Base-by-base conservation (phyloP, 2,888 invertebrate species). In the Pristionchus fissidentatus region DNA sequence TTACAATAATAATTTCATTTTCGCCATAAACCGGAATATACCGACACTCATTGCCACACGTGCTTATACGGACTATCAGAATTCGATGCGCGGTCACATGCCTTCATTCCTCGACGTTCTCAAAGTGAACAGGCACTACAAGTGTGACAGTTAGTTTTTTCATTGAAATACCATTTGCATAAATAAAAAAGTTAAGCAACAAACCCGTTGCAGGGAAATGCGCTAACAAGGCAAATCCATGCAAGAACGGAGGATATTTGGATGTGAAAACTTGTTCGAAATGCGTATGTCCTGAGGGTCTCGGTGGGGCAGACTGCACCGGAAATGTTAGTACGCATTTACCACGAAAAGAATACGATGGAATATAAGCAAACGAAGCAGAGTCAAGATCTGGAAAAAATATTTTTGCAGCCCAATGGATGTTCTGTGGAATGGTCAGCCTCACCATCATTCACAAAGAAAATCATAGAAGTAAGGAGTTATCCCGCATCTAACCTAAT, bases 61-160 rank as follows among this genome's bases (percentile, higher is more conserved):
- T 1, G 55, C 57, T 19, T 79, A 79, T 41, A 41, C n/a, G 3
- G 79, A 79, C 3, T 79, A 79, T 26, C 79, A 79, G 79, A 43
- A 57, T 22, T 79, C 79, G 57, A 79, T 79, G 79, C 22, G 79
- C 22, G 78, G 55, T 55, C 79, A 79, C 57, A 79, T 79, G 79
- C 79, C 79, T 19, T 79, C 79, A 13, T 79, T 79, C 57, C 57
- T 57, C 5, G 79, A 79, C n/a, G 57, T 57, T 15, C 79, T 79
- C 41, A 52, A 57, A 38, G 57, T 79, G 10, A 79, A 79, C 57
- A 52, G 41, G 57, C 57, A 79, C 79, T 79, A 79, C 79, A 79
- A 79, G 43, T 79, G 79, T 38, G 79, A 79, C 41, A 55, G 79
- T 79, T 38, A 38, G 55, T 55, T 22, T n/a, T 8, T 13, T 4